A percentile compares a stretch with the other conserved stretches of the same genome.
Evolutionary conservation across 2,888 invertebrate genomes (phyloP).

Genomic region (Halictus ligatus): DNA sequence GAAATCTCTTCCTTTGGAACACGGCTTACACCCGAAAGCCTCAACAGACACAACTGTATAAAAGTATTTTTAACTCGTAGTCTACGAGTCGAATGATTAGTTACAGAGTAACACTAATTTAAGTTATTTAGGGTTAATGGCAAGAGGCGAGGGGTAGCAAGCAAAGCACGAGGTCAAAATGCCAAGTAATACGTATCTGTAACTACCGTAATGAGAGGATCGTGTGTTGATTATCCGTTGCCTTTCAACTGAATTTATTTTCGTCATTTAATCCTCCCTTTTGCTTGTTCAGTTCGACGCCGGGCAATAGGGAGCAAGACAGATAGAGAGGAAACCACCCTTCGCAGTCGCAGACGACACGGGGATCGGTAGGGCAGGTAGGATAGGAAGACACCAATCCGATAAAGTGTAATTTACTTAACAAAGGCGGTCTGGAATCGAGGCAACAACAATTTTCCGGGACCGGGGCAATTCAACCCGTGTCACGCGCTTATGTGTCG

Average conservation of each 20-base stretch:
- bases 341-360: background rate
- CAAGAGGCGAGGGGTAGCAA: background rate
- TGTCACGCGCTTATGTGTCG: constrained; percentile 18
- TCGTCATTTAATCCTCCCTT: background rate
- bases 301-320: background rate
- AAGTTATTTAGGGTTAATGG: no score
- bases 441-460: constrained; percentile 33
- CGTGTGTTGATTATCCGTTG: constrained; percentile 1
- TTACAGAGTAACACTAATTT: no score
- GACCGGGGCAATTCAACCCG: constrained; percentile 8
- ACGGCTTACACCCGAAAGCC: no score
- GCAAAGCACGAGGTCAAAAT: background rate
- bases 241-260: constrained; percentile 4
- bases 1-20: no score
- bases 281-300: background rate
- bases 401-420: constrained; percentile 40
- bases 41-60: no score
- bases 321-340: background rate
- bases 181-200: background rate
- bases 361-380: background rate
- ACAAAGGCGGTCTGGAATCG: constrained; percentile 9
- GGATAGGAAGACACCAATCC: background rate
- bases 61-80: no score
- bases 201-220: background rate
- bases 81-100: no score